Percentiles rank a stretch among this genome's conserved stretches.
These are phyloP conservation scores for Noctua fimbriata DNA, from an alignment of 2,888 invertebrate species.

Conservation along the genomic window DNA sequence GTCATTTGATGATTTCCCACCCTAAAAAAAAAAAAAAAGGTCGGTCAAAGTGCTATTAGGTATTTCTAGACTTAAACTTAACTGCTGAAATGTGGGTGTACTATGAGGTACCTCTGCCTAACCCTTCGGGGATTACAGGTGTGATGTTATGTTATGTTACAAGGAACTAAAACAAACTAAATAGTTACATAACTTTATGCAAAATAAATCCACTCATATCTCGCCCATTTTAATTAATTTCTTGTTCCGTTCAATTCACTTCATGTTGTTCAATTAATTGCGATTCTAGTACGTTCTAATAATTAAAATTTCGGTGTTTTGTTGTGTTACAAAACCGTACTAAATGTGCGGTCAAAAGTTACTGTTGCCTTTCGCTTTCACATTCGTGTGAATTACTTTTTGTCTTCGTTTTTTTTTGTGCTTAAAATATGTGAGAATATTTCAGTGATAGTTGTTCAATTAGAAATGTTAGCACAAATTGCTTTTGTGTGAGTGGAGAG, in stretches of 20 bases:
- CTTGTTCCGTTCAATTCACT: constrained; percentile 21
- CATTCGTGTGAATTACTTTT: constrained; percentile 63
- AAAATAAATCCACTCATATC: constrained; percentile 8
- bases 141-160: no score
- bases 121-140: no score
- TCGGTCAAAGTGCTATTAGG: no score
- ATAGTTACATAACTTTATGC: background rate
- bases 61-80: no score
- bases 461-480: constrained; percentile 26
- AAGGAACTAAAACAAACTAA: background rate
- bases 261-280: constrained; percentile 35
- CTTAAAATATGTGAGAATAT: constrained; percentile 34
- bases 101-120: no score
- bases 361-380: constrained; percentile 64
- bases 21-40: no score
- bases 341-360: constrained; percentile 62
- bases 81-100: no score
- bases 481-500: background rate
- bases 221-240: constrained; percentile 22
- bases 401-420: constrained; percentile 27
- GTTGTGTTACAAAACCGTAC: constrained; percentile 38
- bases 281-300: constrained; percentile 32
- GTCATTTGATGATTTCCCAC: no score
- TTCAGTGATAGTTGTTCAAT: constrained; percentile 33
- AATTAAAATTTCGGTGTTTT: constrained; percentile 47